These are phyloP conservation scores for Sialia sialis DNA, from an alignment of 2,113 vertebrate species.

Conservation along the genomic window DNA sequence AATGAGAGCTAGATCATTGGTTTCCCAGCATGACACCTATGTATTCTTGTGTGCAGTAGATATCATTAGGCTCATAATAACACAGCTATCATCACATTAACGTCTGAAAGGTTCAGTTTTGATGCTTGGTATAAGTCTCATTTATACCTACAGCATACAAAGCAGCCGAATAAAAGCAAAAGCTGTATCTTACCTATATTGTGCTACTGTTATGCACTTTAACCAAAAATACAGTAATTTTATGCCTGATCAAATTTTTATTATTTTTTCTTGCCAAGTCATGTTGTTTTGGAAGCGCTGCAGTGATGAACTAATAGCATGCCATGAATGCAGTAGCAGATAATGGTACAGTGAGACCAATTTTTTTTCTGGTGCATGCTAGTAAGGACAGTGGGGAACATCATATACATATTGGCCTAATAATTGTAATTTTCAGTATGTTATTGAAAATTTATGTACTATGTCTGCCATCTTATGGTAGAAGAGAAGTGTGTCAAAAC, in stretches of 20 bases:
- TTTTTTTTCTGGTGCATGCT: not conserved
- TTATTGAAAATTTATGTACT: not conserved
- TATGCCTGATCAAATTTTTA: conserved; percentile 34
- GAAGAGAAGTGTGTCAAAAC: not conserved
- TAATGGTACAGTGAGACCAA: not conserved
- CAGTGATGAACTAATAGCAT: not conserved
- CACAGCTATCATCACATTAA: conserved; percentile 81
- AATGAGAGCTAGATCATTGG: conserved; percentile 83
- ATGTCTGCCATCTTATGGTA: not conserved
- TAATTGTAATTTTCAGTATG: not conserved
- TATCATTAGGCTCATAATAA: conserved; percentile 89
- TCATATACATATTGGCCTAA: not conserved
- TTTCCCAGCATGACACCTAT: conserved; percentile 89
- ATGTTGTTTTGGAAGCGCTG: conserved; percentile 1
- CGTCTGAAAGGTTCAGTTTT: conserved; percentile 76
- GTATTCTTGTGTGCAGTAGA: conserved; percentile 77
- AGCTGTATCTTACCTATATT: conserved; percentile 18
- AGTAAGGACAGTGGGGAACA: not conserved
- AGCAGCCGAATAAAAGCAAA: conserved; percentile 69
- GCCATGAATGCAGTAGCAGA: not conserved
- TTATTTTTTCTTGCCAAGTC: not conserved
- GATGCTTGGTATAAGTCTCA: conserved; percentile 73
- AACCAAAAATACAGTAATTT: conserved; percentile 42
- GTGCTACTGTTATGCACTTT: conserved; percentile 1
- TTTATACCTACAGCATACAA: conserved; percentile 82